A percentile compares a stretch with the other conserved stretches of the same genome.
Conservation (phyloP, 2,113 vertebrate genomes). For the Steatornis caripensis region DNA sequence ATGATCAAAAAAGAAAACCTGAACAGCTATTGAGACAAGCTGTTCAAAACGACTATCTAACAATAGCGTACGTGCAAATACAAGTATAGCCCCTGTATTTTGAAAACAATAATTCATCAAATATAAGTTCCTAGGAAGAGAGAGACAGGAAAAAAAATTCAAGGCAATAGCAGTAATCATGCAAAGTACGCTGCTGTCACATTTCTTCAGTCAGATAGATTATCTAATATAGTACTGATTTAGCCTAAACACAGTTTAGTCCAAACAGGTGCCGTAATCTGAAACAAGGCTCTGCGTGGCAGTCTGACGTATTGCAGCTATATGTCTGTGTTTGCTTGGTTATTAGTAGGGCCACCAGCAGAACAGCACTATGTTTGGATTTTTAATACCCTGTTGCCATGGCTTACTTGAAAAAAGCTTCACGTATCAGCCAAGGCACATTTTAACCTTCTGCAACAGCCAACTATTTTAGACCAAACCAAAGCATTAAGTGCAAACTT, state of each 20-base stretch:
- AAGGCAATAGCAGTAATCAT: not conserved
- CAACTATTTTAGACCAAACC: not conserved
- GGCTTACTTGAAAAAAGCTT: not conserved
- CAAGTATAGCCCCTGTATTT: not conserved
- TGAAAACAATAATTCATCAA: not conserved
- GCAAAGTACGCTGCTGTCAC: fast-evolving
- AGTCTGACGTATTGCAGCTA: not conserved
- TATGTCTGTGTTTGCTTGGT: not conserved
- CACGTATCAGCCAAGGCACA: not conserved
- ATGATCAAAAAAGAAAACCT: not conserved
- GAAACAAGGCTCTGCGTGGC: not conserved
- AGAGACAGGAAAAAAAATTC: not conserved
- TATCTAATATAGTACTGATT: not conserved
- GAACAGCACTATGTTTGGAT: not conserved
- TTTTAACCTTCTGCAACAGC: not conserved
- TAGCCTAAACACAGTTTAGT: not conserved
- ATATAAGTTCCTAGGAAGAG: not conserved
- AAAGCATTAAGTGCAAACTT: not conserved
- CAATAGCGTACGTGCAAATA: not conserved
- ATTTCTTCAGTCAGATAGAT: not conserved
- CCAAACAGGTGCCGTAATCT: not conserved
- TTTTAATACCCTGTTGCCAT: not conserved
- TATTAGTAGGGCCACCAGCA: not conserved
- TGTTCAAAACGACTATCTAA: not conserved
- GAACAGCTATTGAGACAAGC: no score